These are phyloP conservation scores for Lethenteron reissneri DNA, from an alignment of 2,113 vertebrate genomes.

Conservation along the genomic window DNA sequence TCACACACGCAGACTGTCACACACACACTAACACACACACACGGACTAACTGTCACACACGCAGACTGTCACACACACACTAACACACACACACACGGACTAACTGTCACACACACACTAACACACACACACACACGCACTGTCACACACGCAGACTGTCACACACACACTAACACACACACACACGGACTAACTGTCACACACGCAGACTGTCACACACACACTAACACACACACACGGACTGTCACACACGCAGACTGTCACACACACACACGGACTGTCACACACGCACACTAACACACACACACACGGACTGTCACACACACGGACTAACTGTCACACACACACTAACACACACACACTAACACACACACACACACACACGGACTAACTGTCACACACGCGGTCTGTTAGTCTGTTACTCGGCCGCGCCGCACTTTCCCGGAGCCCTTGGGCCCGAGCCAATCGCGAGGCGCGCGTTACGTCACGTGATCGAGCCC, in stretches of 20 bases:
- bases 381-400: background rate
- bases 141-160: background rate
- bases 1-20: too few species aligned
- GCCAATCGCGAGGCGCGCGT: too few species aligned
- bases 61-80: background rate
- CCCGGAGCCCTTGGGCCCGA: too few species aligned
- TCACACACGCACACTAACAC: background rate
- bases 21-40: background rate
- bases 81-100: background rate
- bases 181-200: background rate
- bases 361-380: background rate
- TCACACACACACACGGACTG: background rate
- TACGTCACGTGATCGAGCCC: too few species aligned
- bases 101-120: background rate
- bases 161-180: background rate
- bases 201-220: background rate
- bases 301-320: background rate
- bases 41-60: background rate
- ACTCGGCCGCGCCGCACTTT: too few species aligned
- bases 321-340: background rate
- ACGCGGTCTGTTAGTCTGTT: too few species aligned
- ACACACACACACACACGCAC: conserved; percentile 1
- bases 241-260: too few species aligned
- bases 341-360: background rate
- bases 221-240: too few species aligned